Conservation (phyloP, 2,113 vertebrate genomes). For the zebrafish (Danio rerio) region DNA sequence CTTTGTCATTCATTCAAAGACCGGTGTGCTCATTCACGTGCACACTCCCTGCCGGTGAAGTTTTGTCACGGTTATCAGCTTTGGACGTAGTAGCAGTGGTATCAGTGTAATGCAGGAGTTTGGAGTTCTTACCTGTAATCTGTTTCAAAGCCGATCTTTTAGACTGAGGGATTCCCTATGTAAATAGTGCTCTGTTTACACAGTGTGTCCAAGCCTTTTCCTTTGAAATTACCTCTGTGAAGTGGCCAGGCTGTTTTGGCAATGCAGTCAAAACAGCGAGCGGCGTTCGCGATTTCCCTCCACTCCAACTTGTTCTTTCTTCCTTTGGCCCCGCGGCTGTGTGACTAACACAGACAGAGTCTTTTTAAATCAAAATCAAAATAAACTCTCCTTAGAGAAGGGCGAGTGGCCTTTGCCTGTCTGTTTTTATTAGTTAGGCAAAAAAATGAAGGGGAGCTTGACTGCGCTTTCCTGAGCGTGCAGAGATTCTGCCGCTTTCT, state of each 20-base stretch:
- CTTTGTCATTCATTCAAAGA: conserved; percentile 40
- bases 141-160: not conserved
- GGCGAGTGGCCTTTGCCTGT: conserved; percentile 49
- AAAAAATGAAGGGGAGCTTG: not conserved
- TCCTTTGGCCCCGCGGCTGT: conserved; percentile 9
- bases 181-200: conserved; percentile 21
- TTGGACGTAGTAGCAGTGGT: not conserved
- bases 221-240: conserved; percentile 41
- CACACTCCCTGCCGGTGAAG: not conserved
- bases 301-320: conserved; percentile 7
- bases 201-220: conserved; percentile 26
- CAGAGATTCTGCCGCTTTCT: conserved; percentile 21
- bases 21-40: not conserved
- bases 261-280: conserved; percentile 36
- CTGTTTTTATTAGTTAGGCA: conserved; percentile 47
- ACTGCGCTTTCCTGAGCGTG: not conserved
- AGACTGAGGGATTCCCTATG: conserved; percentile 42
- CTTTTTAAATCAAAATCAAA: conserved; percentile 51
- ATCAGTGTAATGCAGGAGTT: conserved; percentile 24
- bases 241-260: conserved; percentile 36
- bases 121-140: conserved; percentile 23
- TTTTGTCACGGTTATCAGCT: conserved; percentile 1
- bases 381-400: conserved; percentile 33
- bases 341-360: conserved; percentile 44
- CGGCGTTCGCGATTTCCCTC: not conserved